Evolutionary conservation across 2,888 invertebrate genomes (phyloP).

Genomic region (Platynereis dumerilii): DNA sequence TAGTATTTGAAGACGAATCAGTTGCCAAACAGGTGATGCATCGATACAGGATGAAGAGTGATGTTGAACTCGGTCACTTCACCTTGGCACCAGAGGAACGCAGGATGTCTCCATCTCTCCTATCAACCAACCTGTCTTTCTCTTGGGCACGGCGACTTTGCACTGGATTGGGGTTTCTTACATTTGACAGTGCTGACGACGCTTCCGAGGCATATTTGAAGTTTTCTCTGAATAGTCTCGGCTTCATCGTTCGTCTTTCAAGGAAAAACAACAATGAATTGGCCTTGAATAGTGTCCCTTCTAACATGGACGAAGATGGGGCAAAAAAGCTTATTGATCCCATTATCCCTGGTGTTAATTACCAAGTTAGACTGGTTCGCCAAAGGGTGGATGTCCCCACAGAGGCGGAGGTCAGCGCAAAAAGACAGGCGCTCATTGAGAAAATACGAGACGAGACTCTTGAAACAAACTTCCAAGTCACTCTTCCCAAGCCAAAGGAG

Average conservation of each 20-base stretch:
- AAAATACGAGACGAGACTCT: too few relatives aligned
- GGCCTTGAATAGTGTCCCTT: too few relatives aligned
- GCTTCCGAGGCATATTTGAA: too few relatives aligned
- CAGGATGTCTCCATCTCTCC: too few relatives aligned
- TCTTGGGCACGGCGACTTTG: neutral
- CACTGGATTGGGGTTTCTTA: neutral
- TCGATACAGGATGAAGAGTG: neutral
- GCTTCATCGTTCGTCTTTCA: too few relatives aligned
- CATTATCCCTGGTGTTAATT: too few relatives aligned
- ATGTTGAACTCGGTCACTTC: neutral
- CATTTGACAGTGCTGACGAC: too few relatives aligned
- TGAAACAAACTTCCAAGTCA: slow-evolving; percentile 9
- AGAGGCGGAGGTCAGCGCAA: neutral
- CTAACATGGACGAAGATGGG: too few relatives aligned
- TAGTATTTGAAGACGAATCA: slow-evolving; percentile 1
- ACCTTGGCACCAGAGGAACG: too few relatives aligned
- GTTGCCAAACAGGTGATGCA: neutral
- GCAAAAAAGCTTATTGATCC: too few relatives aligned
- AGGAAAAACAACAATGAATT: too few relatives aligned
- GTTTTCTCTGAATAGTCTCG: too few relatives aligned
- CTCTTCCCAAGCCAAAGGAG: slow-evolving; percentile 10
- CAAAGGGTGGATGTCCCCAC: neutral
- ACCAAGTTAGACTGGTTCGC: neutral
- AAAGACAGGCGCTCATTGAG: neutral
- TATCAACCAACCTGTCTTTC: neutral